A percentile compares a stretch with the other conserved stretches of the same genome.
Conservation (phyloP, 2,797 vertebrate genomes). For the Labroides dimidiatus region DNA sequence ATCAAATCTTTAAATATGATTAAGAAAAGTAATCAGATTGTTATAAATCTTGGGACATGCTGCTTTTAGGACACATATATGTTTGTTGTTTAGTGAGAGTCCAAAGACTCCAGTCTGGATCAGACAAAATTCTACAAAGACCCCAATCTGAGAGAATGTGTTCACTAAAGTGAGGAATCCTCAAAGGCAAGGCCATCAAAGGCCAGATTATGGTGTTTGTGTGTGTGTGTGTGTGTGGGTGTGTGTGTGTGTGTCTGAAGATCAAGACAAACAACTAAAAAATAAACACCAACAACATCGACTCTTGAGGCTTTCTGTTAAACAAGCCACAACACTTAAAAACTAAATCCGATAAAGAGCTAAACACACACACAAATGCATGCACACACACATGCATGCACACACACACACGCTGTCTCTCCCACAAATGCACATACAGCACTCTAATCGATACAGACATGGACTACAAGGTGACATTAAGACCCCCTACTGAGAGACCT, state of each 20-base stretch:
- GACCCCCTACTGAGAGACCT: constrained; percentile 37
- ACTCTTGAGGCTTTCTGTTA: not conserved
- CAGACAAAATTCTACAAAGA: too few species aligned
- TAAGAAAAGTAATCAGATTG: too few species aligned
- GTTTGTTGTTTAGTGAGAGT: too few species aligned
- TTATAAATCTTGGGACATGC: too few species aligned
- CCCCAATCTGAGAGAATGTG: too few species aligned
- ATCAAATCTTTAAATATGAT: too few species aligned
- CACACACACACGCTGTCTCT: constrained; percentile 1
- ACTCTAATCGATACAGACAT: constrained; percentile 49
- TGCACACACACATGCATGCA: not conserved
- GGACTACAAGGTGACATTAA: constrained; percentile 40
- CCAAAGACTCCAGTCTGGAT: too few species aligned
- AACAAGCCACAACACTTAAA: constrained; percentile 1
- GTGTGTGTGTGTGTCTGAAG: not conserved
- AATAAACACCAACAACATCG: not conserved
- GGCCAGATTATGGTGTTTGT: not conserved
- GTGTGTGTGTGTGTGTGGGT: not conserved
- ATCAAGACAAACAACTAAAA: not conserved
- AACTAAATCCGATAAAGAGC: constrained; percentile 34
- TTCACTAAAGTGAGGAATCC: not conserved
- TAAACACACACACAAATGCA: too few species aligned
- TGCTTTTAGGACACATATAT: too few species aligned
- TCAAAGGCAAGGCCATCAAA: not conserved
- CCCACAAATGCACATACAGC: not conserved